phyloP scores from a whole-genome alignment of 2,797 vertebrate species.

The Rhabdophis nuchalis region DNA sequence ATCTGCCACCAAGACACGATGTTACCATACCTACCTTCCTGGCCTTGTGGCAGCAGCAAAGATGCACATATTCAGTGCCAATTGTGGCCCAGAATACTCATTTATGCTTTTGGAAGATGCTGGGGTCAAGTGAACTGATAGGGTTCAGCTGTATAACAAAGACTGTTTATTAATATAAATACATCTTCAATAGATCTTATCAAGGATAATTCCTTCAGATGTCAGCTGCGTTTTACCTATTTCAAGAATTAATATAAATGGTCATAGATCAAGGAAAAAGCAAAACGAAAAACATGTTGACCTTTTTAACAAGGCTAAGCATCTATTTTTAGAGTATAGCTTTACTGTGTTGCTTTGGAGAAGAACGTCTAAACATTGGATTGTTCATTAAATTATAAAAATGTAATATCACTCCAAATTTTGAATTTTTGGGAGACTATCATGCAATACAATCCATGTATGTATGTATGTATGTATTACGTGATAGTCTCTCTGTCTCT shows the following conservation, averaged over 20 bases:
- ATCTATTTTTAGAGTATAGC: background rate
- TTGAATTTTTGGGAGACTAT: background rate
- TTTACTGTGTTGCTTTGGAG: background rate
- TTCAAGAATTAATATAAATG: background rate
- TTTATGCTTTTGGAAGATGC: slow-evolving; percentile 11
- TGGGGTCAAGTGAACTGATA: slow-evolving; percentile 4
- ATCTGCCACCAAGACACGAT: background rate
- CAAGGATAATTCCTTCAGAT: background rate
- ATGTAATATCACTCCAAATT: background rate
- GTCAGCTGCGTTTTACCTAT: background rate
- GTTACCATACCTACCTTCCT: background rate
- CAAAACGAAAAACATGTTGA: background rate
- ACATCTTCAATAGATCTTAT: background rate
- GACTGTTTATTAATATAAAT: background rate
- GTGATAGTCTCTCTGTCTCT: too few species aligned
- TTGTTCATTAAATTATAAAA: background rate
- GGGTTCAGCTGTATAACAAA: background rate
- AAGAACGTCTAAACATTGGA: background rate
- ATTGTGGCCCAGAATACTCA: background rate
- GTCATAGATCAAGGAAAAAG: background rate
- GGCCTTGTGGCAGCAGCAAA: background rate
- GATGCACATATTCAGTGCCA: slow-evolving; percentile 10
- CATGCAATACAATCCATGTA: too few species aligned
- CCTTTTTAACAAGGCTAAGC: background rate
- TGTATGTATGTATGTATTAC: too few species aligned